Percentiles rank a stretch among this genome's conserved stretches.
Evolutionary conservation across 92 coral and sea anemone genomes (phyloP).

Genomic region (Bergia puertoricense): DNA sequence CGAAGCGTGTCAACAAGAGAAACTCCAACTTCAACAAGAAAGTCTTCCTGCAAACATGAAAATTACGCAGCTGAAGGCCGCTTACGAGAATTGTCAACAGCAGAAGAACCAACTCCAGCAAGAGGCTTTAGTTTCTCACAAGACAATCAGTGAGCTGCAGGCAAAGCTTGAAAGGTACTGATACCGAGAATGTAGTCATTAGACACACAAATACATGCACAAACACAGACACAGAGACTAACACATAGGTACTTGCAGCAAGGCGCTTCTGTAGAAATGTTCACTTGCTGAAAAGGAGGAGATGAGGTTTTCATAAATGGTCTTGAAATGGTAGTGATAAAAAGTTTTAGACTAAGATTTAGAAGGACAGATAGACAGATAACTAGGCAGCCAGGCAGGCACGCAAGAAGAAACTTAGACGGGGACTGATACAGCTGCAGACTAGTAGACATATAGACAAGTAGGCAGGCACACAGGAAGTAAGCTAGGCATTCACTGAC

Average conservation of each 20-base stretch:
- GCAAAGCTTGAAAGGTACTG: constrained; percentile 54
- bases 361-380: constrained; percentile 10
- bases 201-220: too few species aligned
- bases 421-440: neutral
- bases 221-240: too few species aligned
- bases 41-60: constrained; percentile 80
- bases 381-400: constrained; percentile 7
- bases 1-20: constrained; percentile 82
- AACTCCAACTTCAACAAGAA: constrained; percentile 77
- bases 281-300: too few species aligned
- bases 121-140: constrained; percentile 76
- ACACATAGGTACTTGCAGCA: neutral
- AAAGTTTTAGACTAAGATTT: constrained; percentile 10
- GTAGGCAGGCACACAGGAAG: neutral
- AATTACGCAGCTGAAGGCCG: constrained; percentile 77
- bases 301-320: too few species aligned
- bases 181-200: too few species aligned
- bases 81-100: constrained; percentile 72
- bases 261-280: too few species aligned
- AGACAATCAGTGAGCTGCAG: constrained; percentile 68
- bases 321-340: neutral
- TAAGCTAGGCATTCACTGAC: neutral
- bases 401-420: neutral
- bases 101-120: constrained; percentile 77
- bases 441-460: constrained; percentile 9